These are phyloP conservation scores for Hyperoplus immaculatus DNA, from an alignment of 2,797 vertebrate species.

Conservation along the genomic window DNA sequence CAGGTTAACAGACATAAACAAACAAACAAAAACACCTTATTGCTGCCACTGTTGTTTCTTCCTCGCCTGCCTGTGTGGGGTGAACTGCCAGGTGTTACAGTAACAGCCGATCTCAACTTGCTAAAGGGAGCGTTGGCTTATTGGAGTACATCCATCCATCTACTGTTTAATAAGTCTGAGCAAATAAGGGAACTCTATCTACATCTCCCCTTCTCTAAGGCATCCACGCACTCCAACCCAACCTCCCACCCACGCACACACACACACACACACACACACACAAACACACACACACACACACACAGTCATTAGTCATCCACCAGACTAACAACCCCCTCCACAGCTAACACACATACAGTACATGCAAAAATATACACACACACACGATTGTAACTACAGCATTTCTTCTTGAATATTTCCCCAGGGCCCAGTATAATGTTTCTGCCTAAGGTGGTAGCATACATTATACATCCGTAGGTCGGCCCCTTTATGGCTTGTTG, in stretches of 20 bases:
- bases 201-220: constrained; percentile 15
- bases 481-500: constrained; percentile 53
- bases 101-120: constrained; percentile 4
- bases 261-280: constrained; percentile 24
- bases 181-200: constrained; percentile 32
- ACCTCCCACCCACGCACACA: background rate
- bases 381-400: constrained; percentile 49
- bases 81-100: constrained; percentile 1
- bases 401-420: constrained; percentile 62
- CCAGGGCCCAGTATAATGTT: constrained; percentile 47
- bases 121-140: constrained; percentile 11
- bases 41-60: background rate
- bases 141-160: constrained; percentile 39
- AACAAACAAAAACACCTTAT: background rate
- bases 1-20: constrained; percentile 7
- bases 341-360: constrained; percentile 4
- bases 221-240: background rate
- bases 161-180: constrained; percentile 32
- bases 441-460: constrained; percentile 41
- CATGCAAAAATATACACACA: constrained; percentile 32
- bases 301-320: constrained; percentile 62
- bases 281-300: constrained; percentile 21
- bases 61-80: background rate
- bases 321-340: constrained; percentile 45
- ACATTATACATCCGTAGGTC: constrained; percentile 34